Conservation (phyloP, 1,140 invertebrate species). For the Zelostemma sp. region DNA sequence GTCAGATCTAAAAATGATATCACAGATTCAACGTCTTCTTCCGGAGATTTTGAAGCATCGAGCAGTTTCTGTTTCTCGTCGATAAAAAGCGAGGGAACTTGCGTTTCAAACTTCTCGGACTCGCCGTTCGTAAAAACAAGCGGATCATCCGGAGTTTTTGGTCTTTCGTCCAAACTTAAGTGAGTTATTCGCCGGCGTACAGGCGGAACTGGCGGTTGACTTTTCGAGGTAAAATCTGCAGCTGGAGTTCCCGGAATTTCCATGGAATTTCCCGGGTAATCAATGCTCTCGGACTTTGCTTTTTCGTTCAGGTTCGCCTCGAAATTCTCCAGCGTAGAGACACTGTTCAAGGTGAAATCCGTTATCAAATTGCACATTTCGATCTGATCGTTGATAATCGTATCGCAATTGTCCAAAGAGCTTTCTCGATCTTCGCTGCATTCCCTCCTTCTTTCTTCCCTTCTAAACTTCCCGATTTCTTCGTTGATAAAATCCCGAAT, state of each 20-base stretch:
- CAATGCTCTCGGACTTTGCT: too few species aligned
- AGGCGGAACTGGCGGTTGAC: slow-evolving; percentile 30
- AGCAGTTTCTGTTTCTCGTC: slow-evolving; percentile 18
- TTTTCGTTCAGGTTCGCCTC: too few species aligned
- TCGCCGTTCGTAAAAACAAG: slow-evolving; percentile 10
- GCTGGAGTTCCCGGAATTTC: slow-evolving; percentile 43
- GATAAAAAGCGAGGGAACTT: slow-evolving; percentile 17
- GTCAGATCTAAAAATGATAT: slow-evolving; percentile 35
- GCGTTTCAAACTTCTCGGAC: not conserved
- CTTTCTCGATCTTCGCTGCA: slow-evolving; percentile 14
- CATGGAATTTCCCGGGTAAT: slow-evolving; percentile 31
- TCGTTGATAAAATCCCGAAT: slow-evolving; percentile 68
- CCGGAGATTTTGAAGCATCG: slow-evolving; percentile 18
- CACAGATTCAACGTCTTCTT: slow-evolving; percentile 30
- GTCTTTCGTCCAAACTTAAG: slow-evolving; percentile 16
- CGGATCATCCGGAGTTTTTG: not conserved
- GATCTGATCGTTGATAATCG: not conserved
- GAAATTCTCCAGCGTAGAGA: not conserved
- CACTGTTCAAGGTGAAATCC: not conserved
- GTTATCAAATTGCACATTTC: not conserved
- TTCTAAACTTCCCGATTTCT: slow-evolving; percentile 72
- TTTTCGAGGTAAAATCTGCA: not conserved
- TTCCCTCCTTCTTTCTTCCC: slow-evolving; percentile 48
- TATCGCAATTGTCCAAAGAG: not conserved
- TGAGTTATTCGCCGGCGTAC: slow-evolving; percentile 11